Percentiles rank a stretch among this genome's conserved stretches.
Evolutionary conservation across 37 sponge, comb jelly and placozoan species (phyloP).

Genomic region (Theonella swinhoei): DNA sequence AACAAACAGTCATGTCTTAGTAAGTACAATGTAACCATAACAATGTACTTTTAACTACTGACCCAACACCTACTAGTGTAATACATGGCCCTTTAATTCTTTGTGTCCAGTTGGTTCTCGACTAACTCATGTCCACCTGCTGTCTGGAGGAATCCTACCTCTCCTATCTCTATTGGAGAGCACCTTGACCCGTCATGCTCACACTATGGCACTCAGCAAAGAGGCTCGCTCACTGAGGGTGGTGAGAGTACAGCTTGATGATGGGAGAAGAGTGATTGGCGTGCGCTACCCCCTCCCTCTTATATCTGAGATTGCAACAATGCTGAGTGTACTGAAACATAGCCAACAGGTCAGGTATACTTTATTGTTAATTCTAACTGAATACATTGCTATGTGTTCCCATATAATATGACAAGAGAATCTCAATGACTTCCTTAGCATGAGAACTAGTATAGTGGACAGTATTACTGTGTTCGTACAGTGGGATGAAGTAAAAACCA

Average conservation of each 20-base stretch:
- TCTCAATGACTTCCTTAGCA: too few species aligned
- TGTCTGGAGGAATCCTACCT: constrained; percentile 60
- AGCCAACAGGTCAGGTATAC: neutral
- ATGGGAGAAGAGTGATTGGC: constrained; percentile 60
- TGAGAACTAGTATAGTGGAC: too few species aligned
- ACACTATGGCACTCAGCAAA: constrained; percentile 41
- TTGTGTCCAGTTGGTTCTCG: constrained; percentile 42
- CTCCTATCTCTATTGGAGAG: constrained; percentile 55
- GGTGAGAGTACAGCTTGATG: constrained; percentile 56
- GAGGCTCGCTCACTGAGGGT: constrained; percentile 43
- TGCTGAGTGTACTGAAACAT: neutral
- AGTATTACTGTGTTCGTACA: too few species aligned
- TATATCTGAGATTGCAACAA: constrained; percentile 17
- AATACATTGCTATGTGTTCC: neutral
- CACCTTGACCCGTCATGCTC: constrained; percentile 24
- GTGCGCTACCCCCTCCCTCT: constrained; percentile 53
- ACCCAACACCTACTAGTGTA: neutral
- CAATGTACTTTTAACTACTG: too few species aligned
- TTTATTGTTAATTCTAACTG: too few species aligned
- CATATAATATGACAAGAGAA: neutral
- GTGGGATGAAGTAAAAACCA: too few species aligned
- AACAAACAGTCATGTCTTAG: constrained; percentile 19
- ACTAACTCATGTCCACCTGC: constrained; percentile 50
- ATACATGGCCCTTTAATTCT: neutral
- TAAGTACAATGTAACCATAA: constrained; percentile 5